Evolutionary conservation across 1,140 invertebrate genomes (phyloP).

Genomic region (Diachasmimorpha longicaudata): DNA sequence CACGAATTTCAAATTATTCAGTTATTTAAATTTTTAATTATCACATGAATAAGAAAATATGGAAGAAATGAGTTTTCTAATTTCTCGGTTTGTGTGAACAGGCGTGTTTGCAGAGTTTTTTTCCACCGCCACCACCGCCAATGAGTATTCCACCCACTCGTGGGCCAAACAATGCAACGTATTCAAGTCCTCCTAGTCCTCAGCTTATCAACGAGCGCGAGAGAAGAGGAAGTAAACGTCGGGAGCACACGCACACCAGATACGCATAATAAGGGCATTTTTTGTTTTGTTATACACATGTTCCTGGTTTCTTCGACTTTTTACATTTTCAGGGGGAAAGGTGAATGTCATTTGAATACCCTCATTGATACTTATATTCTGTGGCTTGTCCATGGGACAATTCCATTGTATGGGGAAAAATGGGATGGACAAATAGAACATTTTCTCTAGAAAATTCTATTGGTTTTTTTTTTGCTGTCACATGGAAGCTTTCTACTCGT

Average conservation of each 20-base stretch:
- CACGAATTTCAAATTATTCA: slow-evolving; percentile 2
- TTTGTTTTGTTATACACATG: not conserved
- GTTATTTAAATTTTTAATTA: not conserved
- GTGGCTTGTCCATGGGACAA: not conserved
- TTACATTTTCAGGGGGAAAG: not conserved
- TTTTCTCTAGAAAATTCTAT: too few relatives aligned
- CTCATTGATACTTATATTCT: not conserved
- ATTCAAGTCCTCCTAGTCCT: slow-evolving; percentile 61
- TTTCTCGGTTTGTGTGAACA: slow-evolving; percentile 28
- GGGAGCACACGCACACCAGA: slow-evolving; percentile 58
- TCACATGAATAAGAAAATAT: not conserved
- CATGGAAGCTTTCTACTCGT: too few relatives aligned
- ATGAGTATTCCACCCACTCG: slow-evolving; percentile 56
- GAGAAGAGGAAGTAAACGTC: slow-evolving; percentile 57
- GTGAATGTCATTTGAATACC: not conserved
- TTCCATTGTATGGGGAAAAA: not conserved
- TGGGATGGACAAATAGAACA: too few relatives aligned
- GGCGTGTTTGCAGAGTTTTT: slow-evolving; percentile 64
- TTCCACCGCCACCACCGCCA: slow-evolving; percentile 59
- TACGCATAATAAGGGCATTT: slow-evolving; percentile 52
- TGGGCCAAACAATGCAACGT: slow-evolving; percentile 58
- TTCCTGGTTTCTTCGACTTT: not conserved
- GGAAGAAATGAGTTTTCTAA: not conserved
- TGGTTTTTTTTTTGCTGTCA: too few relatives aligned
- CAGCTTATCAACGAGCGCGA: slow-evolving; percentile 56